A percentile compares a stretch with the other conserved stretches of the same genome.
Conservation (phyloP, 2,888 invertebrate genomes). For the Pteria penguin region DNA sequence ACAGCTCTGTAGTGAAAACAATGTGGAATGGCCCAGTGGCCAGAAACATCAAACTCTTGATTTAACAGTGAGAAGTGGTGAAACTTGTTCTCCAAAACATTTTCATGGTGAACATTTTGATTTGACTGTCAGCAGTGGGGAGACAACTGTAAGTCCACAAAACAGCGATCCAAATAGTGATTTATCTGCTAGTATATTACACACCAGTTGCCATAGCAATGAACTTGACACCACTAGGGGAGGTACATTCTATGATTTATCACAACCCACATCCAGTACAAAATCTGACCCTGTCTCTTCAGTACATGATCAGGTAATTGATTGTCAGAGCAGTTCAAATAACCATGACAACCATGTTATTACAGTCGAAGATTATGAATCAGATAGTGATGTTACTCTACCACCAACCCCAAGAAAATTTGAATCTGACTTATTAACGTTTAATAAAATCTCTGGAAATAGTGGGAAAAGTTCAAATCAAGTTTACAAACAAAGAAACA, state of each 20-base stretch:
- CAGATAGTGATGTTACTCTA: slow-evolving; percentile 41
- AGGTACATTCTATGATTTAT: not conserved
- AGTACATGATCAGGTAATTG: not conserved
- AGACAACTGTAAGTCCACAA: not conserved
- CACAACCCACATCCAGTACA: not conserved
- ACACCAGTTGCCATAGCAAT: not conserved
- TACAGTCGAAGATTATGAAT: not conserved
- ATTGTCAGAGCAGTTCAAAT: not conserved
- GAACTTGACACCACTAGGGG: not conserved
- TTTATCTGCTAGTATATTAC: not conserved
- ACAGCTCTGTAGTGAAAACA: not conserved
- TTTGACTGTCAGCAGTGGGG: not conserved
- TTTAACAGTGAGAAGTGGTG: not conserved
- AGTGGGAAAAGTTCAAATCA: not conserved
- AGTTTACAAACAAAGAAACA: not conserved
- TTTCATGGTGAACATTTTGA: not conserved
- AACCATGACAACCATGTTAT: not conserved
- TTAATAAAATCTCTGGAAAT: not conserved
- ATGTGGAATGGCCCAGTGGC: not conserved
- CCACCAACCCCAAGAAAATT: slow-evolving; percentile 31
- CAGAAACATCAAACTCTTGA: not conserved
- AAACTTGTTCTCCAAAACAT: too few species aligned
- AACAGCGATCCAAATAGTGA: not conserved
- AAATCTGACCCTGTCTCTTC: not conserved
- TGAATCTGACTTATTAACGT: not conserved